Evolutionary conservation across 1,140 invertebrate genomes (phyloP).

Genomic region (Monomorium pharaonis): DNA sequence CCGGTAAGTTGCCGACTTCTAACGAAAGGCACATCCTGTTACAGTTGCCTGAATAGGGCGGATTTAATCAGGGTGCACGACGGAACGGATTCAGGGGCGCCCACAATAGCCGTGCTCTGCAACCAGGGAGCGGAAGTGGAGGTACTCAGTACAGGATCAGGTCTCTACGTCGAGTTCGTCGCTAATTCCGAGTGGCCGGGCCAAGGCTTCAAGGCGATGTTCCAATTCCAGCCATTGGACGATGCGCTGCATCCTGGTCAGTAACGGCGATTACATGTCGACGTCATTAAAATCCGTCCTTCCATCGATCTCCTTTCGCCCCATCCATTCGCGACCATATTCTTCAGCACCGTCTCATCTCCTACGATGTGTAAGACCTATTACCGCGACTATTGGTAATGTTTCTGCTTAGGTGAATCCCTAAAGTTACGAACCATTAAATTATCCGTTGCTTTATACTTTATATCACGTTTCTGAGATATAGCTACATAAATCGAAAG

Average conservation of each 20-base stretch:
- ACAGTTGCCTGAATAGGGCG: slow-evolving; percentile 92
- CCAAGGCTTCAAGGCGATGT: slow-evolving; percentile 94
- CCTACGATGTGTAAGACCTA: slow-evolving; percentile 28
- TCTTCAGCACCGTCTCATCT: slow-evolving; percentile 22
- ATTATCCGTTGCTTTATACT: slow-evolving; percentile 7
- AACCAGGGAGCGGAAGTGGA: slow-evolving; percentile 91
- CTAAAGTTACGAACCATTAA: slow-evolving; percentile 29
- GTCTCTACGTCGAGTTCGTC: slow-evolving; percentile 93
- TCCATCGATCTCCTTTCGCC: slow-evolving; percentile 11
- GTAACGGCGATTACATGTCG: slow-evolving; percentile 76
- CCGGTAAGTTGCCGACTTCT: slow-evolving; percentile 66
- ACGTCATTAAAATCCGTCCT: slow-evolving; percentile 56
- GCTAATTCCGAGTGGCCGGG: slow-evolving; percentile 92
- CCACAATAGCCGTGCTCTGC: slow-evolving; percentile 92
- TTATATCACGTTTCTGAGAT: neutral
- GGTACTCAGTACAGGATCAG: slow-evolving; percentile 91
- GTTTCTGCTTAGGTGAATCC: slow-evolving; percentile 6
- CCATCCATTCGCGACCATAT: slow-evolving; percentile 13
- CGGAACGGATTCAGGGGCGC: slow-evolving; percentile 87
- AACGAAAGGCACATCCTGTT: slow-evolving; percentile 79
- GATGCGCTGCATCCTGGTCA: slow-evolving; percentile 85
- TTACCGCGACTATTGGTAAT: neutral
- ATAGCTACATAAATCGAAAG: neutral
- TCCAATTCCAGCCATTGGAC: slow-evolving; percentile 90
- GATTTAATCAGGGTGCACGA: slow-evolving; percentile 93